A percentile compares a stretch with the other conserved stretches of the same genome.
phyloP scores from a whole-genome alignment of 2,113 vertebrate species.

The Chaenocephalus aceratus region DNA sequence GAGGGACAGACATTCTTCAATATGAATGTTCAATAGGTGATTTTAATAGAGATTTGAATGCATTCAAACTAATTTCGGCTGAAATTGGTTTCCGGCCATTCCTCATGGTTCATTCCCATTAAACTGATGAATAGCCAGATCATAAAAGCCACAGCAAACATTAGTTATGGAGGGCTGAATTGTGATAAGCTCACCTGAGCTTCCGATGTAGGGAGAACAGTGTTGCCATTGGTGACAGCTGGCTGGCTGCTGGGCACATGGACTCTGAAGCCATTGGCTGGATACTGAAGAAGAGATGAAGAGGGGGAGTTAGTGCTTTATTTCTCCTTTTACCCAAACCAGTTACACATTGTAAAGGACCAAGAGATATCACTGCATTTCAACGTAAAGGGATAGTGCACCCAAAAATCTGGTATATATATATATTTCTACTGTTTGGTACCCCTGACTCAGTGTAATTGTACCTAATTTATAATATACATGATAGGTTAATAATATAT shows the following conservation, averaged over 20 bases:
- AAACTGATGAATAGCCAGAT: slow-evolving; percentile 18
- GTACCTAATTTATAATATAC: neutral
- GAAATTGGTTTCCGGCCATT: slow-evolving; percentile 7
- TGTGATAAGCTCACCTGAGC: slow-evolving; percentile 69
- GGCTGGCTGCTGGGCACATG: slow-evolving; percentile 33
- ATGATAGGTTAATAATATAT: neutral
- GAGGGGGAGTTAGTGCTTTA: neutral
- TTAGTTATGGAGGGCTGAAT: slow-evolving; percentile 24
- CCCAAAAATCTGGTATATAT: no score
- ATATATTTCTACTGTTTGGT: no score
- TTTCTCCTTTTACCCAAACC: neutral
- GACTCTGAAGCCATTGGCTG: slow-evolving; percentile 70
- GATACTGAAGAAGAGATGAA: slow-evolving; percentile 63
- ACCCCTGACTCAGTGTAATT: no score
- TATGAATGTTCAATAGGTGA: neutral
- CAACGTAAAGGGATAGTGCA: neutral
- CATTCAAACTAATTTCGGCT: slow-evolving; percentile 19
- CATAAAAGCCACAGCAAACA: slow-evolving; percentile 3
- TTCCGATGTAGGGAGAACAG: slow-evolving; percentile 33
- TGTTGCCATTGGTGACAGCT: slow-evolving; percentile 49
- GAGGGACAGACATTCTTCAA: slow-evolving; percentile 21
- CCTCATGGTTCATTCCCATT: slow-evolving; percentile 6
- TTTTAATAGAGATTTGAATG: slow-evolving; percentile 41
- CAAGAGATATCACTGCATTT: neutral
- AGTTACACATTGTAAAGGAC: neutral